phyloP scores from a whole-genome alignment of 2,113 vertebrate genomes.

The Cynocephalus volans region DNA sequence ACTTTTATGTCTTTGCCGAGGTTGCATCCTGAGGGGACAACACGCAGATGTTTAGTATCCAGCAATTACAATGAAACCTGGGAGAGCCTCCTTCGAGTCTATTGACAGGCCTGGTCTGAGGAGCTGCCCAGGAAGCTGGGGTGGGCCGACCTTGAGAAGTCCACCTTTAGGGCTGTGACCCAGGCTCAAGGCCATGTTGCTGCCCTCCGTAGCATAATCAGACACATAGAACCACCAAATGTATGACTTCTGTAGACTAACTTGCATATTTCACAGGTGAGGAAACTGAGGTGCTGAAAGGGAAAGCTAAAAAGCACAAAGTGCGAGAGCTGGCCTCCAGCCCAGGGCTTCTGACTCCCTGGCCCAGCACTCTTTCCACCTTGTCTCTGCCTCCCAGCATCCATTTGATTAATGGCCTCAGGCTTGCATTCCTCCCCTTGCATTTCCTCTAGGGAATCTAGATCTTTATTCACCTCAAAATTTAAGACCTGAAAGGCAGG shows the following conservation, averaged over 20 bases:
- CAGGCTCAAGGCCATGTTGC: not conserved
- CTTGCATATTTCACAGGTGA: not conserved
- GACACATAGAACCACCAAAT: not conserved
- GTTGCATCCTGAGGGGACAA: not conserved
- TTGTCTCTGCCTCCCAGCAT: not conserved
- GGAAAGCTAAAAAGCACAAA: not conserved
- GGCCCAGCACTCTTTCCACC: not conserved
- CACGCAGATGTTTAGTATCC: not conserved
- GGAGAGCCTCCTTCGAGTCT: not conserved
- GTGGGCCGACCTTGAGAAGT: not conserved
- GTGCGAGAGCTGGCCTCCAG: not conserved
- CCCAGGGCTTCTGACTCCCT: not conserved
- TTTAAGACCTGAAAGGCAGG: conserved; percentile 72
- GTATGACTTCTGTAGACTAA: not conserved
- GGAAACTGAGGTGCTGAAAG: not conserved
- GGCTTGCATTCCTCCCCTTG: conserved; percentile 51
- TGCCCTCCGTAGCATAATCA: not conserved
- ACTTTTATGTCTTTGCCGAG: not conserved
- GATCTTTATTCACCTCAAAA: conserved; percentile 74
- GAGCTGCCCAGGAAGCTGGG: not conserved
- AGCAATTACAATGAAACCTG: not conserved
- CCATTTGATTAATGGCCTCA: conserved; percentile 6
- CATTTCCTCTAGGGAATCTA: conserved; percentile 28
- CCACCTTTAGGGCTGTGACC: no score
- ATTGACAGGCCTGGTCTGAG: not conserved